Base-by-base conservation (phyloP, 1,140 invertebrate genomes). In the Steinernema khuongi region DNA sequence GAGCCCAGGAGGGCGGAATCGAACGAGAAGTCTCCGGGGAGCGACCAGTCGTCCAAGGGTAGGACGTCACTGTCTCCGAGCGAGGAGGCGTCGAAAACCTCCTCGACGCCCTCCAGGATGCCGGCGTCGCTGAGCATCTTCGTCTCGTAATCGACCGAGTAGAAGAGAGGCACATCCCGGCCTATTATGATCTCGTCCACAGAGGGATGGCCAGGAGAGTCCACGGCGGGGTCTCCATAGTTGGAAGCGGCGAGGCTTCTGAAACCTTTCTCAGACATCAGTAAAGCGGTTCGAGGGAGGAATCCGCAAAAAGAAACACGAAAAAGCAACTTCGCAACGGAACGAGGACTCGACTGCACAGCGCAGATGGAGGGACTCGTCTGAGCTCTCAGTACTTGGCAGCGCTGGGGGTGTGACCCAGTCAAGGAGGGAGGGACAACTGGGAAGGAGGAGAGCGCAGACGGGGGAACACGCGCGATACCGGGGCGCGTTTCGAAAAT, bases 191-290 rank as follows among this genome's bases (percentile, higher is more conserved):
- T 22, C 26, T 17, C 22, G 50, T 60, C n/a, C 7, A 41, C 7
- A 11, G 36, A n/a, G n/a, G 36, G n/a, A 11, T 41, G 36, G n/a
- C 7, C 7, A 7, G 36, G n/a, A 41, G 36, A 41, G n/a, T 41
- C n/a, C 36, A 11, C 36, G 36, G n/a, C 50, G 50, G 50, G 26
- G 19, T 7, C 22, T 14, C 50, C 50, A 14, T n/a, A 60, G 50
- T 60, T 60, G 50, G 14, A 60, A 4, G 14, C 50, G 22, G 50
- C 19, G 50, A 60, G 50, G 22, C 50, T 60, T 60, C 50, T 60
- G 50, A 60, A 60, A 60, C 50, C 50, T 60, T 14, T 26, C 11
- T 60, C 50, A 60, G 50, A 60, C 50, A 60, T 60, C 11, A 60
- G 11, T 60, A 60, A 60, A n/a, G 26, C 4, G 36, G 36, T 14